Evolutionary conservation across 1,140 invertebrate species (phyloP).

Genomic region (Macrotrachela quadricornifera): DNA sequence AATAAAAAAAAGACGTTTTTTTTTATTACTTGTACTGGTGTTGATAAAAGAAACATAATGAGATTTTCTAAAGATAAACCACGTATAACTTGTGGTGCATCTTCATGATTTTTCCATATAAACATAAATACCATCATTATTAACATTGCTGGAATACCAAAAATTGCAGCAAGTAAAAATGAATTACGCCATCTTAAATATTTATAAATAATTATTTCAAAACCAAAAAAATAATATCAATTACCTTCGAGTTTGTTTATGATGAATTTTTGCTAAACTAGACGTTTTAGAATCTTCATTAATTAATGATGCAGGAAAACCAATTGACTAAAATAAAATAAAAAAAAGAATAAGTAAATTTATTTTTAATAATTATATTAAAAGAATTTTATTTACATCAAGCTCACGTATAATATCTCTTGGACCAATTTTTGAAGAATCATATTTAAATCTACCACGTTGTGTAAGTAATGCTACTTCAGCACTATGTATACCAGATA

Average conservation of each 20-base stretch:
- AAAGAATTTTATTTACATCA: constrained; percentile 11
- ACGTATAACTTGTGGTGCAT: constrained; percentile 35
- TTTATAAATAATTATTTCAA: no score
- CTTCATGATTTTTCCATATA: not conserved
- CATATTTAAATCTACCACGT: constrained; percentile 60
- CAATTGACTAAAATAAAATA: not conserved
- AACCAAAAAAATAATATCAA: no score
- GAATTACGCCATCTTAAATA: constrained; percentile 73
- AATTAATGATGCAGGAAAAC: constrained; percentile 3
- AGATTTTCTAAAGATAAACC: constrained; percentile 86
- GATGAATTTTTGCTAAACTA: not conserved
- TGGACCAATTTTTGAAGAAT: constrained; percentile 50
- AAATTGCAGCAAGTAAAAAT: constrained; percentile 73
- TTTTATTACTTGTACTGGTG: constrained; percentile 80
- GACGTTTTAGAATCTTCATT: not conserved
- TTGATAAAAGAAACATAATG: constrained; percentile 73
- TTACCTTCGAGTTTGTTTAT: not conserved
- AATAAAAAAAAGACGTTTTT: no score
- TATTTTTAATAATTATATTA: no score
- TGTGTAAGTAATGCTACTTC: constrained; percentile 65
- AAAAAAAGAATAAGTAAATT: no score
- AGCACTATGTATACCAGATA: constrained; percentile 51
- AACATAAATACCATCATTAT: constrained; percentile 89
- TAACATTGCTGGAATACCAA: constrained; percentile 80
- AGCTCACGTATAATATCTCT: constrained; percentile 68